These are phyloP conservation scores for Malthinus seriepunctatus DNA, from an alignment of 2,888 invertebrate genomes.

Conservation along the genomic window DNA sequence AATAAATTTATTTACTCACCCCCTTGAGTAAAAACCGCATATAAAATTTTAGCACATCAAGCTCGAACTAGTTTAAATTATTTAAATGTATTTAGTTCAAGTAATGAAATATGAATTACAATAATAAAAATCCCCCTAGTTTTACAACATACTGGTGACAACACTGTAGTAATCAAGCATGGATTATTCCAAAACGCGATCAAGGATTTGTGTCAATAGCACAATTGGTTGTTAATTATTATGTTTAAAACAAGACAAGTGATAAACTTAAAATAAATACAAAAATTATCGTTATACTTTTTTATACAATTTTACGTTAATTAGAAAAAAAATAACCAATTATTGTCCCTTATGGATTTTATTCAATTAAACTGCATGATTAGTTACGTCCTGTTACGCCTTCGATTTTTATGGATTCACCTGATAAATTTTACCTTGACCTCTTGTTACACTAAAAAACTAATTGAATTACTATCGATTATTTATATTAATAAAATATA, in stretches of 20 bases:
- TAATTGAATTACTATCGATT: constrained; percentile 30
- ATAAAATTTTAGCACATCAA: too few species aligned
- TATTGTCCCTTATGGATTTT: constrained; percentile 17
- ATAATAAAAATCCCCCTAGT: background rate
- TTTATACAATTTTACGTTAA: background rate
- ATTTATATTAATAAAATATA: background rate
- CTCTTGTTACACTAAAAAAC: constrained; percentile 12
- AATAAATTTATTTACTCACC: too few species aligned
- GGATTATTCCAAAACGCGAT: constrained; percentile 4
- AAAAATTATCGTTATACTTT: background rate
- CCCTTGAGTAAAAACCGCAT: too few species aligned
- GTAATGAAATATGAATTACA: background rate
- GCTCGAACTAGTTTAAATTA: too few species aligned
- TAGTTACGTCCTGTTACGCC: constrained; percentile 30
- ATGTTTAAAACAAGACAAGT: background rate
- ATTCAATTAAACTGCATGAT: constrained; percentile 24
- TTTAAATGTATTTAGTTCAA: constrained; percentile 3
- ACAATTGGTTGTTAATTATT: constrained; percentile 2
- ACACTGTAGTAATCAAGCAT: background rate
- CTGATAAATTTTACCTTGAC: constrained; percentile 26
- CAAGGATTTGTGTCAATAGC: constrained; percentile 23
- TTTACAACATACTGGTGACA: background rate
- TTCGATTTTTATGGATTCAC: constrained; percentile 30
- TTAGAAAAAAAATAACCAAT: too few species aligned
- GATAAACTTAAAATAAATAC: background rate